These are phyloP conservation scores for Lithophane ornitopus DNA, from an alignment of 2,888 invertebrate species.

Conservation along the genomic window DNA sequence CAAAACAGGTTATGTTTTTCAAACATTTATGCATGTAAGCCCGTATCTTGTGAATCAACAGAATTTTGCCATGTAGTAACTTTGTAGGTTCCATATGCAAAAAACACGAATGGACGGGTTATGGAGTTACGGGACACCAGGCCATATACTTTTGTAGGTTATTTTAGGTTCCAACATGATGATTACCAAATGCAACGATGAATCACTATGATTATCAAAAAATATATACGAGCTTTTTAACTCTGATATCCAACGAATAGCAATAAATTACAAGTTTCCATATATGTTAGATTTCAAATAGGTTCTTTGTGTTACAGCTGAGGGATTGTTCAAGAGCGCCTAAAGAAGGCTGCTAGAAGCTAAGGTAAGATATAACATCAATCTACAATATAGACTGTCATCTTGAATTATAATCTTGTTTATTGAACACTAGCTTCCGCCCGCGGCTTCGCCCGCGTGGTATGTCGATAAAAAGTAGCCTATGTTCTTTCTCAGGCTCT, in stretches of 20 bases:
- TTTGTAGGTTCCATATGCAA: no score
- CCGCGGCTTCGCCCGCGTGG: no score
- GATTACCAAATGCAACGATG: conserved; percentile 89
- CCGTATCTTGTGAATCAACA: neutral
- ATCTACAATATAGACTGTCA: no score
- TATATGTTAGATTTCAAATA: neutral
- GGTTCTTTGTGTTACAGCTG: conserved; percentile 91
- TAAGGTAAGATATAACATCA: conserved; percentile 84
- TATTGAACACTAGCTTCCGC: neutral
- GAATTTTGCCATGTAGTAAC: no score
- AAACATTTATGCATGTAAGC: neutral
- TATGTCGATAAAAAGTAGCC: no score
- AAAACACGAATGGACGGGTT: no score
- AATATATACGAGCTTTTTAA: conserved; percentile 90
- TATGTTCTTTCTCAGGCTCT: no score
- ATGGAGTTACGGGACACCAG: no score
- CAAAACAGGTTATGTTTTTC: neutral
- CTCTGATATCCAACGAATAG: conserved; percentile 78
- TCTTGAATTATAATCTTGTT: neutral
- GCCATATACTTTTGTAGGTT: neutral
- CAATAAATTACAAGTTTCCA: rapidly evolving
- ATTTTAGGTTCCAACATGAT: conserved; percentile 74
- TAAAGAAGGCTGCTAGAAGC: conserved; percentile 97
- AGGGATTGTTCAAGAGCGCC: conserved; percentile 98
- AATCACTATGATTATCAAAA: conserved; percentile 87